Base-by-base conservation (phyloP, 2,113 vertebrate genomes). In the Pleuronectes platessa region DNA sequence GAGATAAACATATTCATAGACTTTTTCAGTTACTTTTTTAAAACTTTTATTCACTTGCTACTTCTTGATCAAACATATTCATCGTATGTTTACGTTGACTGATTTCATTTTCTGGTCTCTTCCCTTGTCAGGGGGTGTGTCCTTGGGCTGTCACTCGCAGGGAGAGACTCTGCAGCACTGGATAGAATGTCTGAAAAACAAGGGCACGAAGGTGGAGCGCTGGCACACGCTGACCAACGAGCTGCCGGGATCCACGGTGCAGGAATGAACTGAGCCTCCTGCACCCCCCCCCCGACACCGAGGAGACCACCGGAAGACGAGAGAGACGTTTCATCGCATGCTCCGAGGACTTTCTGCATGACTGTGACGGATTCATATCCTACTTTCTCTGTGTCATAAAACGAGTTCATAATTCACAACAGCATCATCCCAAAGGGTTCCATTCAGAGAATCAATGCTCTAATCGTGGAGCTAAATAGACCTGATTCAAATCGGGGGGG, bases 221-320 rank as follows among this genome's bases (percentile, higher is more conserved):
- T 97, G 96, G 96, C 96, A 97, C 92, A 95, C 96, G 20, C 78
- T 97, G 88, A 97, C 96, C 92, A 97, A 96, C 7, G 95, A 97
- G 89, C 92, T 97, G 89, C 93, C 96, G 0, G 96, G 95, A 5
- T 95, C 96, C 0, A 86, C 93, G 0, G 78, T 92, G 42, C 94
- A 93, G 78, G 94, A 95, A 80, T 94, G 84, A 88, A 71, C 53
- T 13, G 35, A 47, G 55, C 42, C 62, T 61, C 37, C 5, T 40
- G 65, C 24, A 11, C 49, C 42, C 58, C 35, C 11, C 24, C 24
- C 24, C 77, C 42, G 51, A 78, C 26, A 27, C 78, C 17, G 37
- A 56, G 49, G 68, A 61, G 20, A 35, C 71, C 8, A 31, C 54
- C 67, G 51, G 60, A 58, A 31, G 68, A 81, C 73, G 75, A 5